Evolutionary conservation across 2,113 vertebrate species (phyloP), one percentile per base, ranked within the genome.

Genomic region (Phrynosoma platyrhinos): DNA sequence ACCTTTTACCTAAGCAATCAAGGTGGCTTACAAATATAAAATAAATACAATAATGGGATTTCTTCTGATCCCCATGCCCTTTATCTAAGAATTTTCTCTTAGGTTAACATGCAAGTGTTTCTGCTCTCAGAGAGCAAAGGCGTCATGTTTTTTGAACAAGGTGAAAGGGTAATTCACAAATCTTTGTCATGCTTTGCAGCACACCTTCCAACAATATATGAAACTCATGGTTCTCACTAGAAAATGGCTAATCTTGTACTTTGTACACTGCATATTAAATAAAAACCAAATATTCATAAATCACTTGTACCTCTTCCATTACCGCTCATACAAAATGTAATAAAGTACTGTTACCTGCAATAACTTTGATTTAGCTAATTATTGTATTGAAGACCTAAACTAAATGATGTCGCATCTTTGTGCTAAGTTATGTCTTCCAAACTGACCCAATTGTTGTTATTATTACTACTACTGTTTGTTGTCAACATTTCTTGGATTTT

Each of bases 31-130:
- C 36, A 36, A 36, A 36, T 36, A 36, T 36, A 36, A 36, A 36
- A 36, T 36, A 36, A 36, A 36, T 36, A 36, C 36, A 78, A 25
- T 36, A 85, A 52, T 55, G 32, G 52, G 18, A 66, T 90, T 86
- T 91, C 89, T 58, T 92, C 30, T 91, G 62, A 84, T 82, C 9
- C 30, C 0, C 55, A 81, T 5, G 18, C 76, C 42, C 52, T 69
- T 78, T 79, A 89, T 91, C 55, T 91, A 77, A 0, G 4, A 87
- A 81, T 87, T 85, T 87, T 85, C 89, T 94, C 90, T 92, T 90
- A 83, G 85, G 85, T 88, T 92, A 86, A 88, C 75, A 55, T 0
- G 0, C 79, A 83, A 36, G 62, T 86, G 14, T 81, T 58, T 42
- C 9, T 85, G 27, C 90, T 90, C 47, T 47, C 47, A 47, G 47